Base-by-base conservation (phyloP, 2,113 vertebrate species). In the Istiophorus platypterus region DNA sequence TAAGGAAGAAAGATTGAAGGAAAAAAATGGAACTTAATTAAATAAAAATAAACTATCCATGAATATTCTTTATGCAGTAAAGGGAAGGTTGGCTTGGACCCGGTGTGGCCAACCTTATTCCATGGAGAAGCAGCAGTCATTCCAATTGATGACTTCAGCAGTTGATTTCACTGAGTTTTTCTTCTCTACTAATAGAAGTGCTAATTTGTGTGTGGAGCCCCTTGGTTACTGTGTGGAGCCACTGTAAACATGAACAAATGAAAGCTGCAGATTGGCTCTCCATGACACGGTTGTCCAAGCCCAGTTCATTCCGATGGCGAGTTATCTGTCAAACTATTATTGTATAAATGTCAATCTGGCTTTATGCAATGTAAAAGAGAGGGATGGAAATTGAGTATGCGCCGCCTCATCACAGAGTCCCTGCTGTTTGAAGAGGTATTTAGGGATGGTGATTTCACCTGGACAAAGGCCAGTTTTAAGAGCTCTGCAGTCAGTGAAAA, bases 381-480 rank as follows among this genome's bases (percentile, higher is more conserved):
- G 31, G 65, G 65, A 67, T 45, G n/a, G 61, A 8, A 47, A 9
- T 6, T 15, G 12, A 45, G 1, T 7, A n/a, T 49, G 18, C 7
- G n/a, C 24, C 5, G 13, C 22, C 22, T 58, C 52, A 58, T 51
- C 7, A 22, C 58, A 49, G n/a, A 49, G 31, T 22, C 58, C 45
- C 26, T 49, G 51, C 39, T 58, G 45, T 78, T 69, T 78, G 54
- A 63, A 56, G 62, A 65, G 29, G 14, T 34, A 54, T n/a, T 62
- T 51, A 13, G 15, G 10, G 27, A 17, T 4, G 20, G 29, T 4
- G 2, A 13, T n/a, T 17, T 69, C 7, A 26, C 31, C 18, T 15
- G 15, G 34, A 34, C 17, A 70, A 59, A 64, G 37, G 51, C 1
- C 41, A 59, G 6, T 31, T 61, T 74, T 34, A 45, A n/a, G 12